Conservation (phyloP, 2,113 vertebrate species). For the Anolis sagrei region DNA sequence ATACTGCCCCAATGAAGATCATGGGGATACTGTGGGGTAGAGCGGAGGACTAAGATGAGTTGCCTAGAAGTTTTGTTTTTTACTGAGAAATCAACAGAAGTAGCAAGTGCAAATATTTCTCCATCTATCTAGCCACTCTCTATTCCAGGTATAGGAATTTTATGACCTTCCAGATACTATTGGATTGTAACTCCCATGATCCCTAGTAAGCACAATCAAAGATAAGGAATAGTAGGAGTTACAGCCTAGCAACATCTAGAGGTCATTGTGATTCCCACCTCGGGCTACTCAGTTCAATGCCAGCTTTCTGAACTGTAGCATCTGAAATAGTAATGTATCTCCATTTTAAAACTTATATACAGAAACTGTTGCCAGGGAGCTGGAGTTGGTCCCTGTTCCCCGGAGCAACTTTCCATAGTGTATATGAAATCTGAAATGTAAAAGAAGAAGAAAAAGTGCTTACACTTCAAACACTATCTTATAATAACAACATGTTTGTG, state of each 20-base stretch:
- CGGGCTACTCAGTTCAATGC: no score
- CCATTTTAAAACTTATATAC: neutral
- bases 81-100: neutral
- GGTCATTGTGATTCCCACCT: no score
- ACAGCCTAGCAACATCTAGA: neutral
- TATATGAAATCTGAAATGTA: neutral
- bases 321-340: neutral
- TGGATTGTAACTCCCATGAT: neutral
- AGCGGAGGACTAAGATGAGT: neutral
- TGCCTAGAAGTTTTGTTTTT: neutral
- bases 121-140: neutral
- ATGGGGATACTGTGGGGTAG: neutral
- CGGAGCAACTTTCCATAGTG: neutral
- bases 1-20: neutral
- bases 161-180: neutral
- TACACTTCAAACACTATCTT: neutral
- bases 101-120: neutral
- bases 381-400: neutral
- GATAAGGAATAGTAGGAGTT: neutral
- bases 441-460: neutral
- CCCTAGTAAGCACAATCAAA: neutral
- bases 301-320: neutral
- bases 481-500: neutral
- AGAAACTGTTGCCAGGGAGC: neutral
- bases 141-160: neutral